These are phyloP conservation scores for Hetaerina titia DNA, from an alignment of 2,888 invertebrate genomes.

Conservation along the genomic window DNA sequence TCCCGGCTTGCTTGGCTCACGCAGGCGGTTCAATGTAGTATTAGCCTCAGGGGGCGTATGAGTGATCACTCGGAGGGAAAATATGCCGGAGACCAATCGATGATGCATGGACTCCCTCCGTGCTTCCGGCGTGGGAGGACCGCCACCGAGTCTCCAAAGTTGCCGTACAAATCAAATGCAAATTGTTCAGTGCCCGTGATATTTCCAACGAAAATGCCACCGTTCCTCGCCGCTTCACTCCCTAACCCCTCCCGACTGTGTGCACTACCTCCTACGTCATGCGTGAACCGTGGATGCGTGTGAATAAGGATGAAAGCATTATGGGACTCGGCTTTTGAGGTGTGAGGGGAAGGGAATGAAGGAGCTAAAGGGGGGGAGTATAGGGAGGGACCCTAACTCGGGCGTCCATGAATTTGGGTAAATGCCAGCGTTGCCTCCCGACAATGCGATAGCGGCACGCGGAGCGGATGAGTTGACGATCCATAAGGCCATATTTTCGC, in stretches of 20 bases:
- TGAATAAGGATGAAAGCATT: not conserved
- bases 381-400: not conserved
- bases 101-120: not conserved
- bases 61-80: not conserved
- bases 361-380: not conserved
- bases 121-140: not conserved
- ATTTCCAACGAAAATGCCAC: not conserved
- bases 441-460: not conserved
- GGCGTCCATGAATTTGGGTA: not conserved
- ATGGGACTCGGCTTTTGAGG: not conserved
- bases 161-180: constrained; percentile 1
- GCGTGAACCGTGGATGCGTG: not conserved
- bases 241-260: not conserved
- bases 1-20: not conserved
- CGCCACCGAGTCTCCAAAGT: not conserved
- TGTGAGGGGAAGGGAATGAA: not conserved
- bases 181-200: not conserved
- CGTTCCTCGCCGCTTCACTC: not conserved
- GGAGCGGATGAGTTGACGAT: not conserved
- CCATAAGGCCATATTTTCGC: not conserved
- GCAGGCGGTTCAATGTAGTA: constrained; percentile 2
- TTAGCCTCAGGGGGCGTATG: not conserved
- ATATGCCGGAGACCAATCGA: constrained; percentile 11
- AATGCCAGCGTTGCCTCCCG: not conserved
- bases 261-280: not conserved